Evolutionary conservation across 1,140 invertebrate species (phyloP), one percentile per base, ranked within the genome.

Genomic region (Drosophila pruinosa): DNA sequence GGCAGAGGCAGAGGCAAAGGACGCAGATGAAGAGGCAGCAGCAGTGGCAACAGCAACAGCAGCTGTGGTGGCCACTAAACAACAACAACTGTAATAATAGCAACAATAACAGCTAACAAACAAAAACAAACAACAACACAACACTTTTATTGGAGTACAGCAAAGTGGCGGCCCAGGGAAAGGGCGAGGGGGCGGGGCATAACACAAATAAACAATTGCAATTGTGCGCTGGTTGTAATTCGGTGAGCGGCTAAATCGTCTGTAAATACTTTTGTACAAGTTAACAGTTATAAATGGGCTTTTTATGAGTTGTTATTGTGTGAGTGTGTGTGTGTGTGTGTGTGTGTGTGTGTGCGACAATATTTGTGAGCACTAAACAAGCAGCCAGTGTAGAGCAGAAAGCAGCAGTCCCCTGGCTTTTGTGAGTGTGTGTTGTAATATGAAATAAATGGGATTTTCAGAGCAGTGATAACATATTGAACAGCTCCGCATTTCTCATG

Each of bases 211-310:
- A 80, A 86, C 81, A 86, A 86, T 86, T 86, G 81, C 69, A 81
- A 81, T 86, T 86, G 81, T 86, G 59, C 39, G 19, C 53, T 67
- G 77, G 73, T 41, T 81, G 81, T 86, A 86, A 86, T 86, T 81
- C 73, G 76, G 57, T 68, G 78, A 81, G 74, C 81, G 85, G 82
- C 77, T 88, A 86, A 86, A 86, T 86, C 81, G 81, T 77, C 81
- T 86, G 81, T 86, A 86, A 86, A 86, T 86, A 86, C 81, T 86
- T 86, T 86, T 78, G 82, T 86, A 86, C 82, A 86, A 88, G 81
- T 86, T 86, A 86, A 86, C 81, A 81, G 82, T 86, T 88, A 88
- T 86, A 86, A 86, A 86, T 86, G 81, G 82, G 70, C 82, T 71
- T 86, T 86, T 86, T 86, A 86, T 86, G 81, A 86, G 81, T 86